These are phyloP conservation scores for Harmothoe impar DNA, from an alignment of 2,888 invertebrate species.

Conservation along the genomic window DNA sequence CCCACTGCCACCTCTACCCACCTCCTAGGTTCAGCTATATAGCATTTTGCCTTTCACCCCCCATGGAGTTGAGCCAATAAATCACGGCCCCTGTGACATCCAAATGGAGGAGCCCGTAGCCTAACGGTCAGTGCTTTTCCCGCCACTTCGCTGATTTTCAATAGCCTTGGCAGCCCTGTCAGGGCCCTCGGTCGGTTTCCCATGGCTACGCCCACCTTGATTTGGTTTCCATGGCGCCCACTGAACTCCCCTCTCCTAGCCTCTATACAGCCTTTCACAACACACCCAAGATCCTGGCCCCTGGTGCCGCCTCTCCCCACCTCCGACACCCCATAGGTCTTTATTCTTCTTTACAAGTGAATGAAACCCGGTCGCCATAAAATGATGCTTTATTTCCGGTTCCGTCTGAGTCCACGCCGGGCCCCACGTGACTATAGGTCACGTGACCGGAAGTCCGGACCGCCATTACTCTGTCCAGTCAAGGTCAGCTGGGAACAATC, in stretches of 20 bases:
- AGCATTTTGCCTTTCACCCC: neutral
- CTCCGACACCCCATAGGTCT: slow-evolving; percentile 12
- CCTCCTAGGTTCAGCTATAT: no score
- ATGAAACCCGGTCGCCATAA: slow-evolving; percentile 11
- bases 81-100: neutral
- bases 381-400: slow-evolving; percentile 36
- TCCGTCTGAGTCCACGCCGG: neutral
- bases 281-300: neutral
- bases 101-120: neutral
- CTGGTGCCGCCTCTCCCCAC: neutral
- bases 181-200: neutral
- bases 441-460: neutral
- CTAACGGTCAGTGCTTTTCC: neutral
- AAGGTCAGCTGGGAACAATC: slow-evolving; percentile 6
- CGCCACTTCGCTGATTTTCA: slow-evolving; percentile 49
- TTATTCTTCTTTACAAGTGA: slow-evolving; percentile 23
- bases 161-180: slow-evolving; percentile 33
- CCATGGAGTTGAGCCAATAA: slow-evolving; percentile 1
- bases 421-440: neutral
- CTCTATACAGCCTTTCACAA: neutral
- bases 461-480: neutral
- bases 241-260: neutral
- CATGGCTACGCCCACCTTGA: slow-evolving; percentile 42
- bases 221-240: slow-evolving; percentile 24
- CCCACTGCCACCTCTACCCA: no score